Evolutionary conservation across 2,113 vertebrate genomes (phyloP).

Genomic region (Ondatra zibethicus): DNA sequence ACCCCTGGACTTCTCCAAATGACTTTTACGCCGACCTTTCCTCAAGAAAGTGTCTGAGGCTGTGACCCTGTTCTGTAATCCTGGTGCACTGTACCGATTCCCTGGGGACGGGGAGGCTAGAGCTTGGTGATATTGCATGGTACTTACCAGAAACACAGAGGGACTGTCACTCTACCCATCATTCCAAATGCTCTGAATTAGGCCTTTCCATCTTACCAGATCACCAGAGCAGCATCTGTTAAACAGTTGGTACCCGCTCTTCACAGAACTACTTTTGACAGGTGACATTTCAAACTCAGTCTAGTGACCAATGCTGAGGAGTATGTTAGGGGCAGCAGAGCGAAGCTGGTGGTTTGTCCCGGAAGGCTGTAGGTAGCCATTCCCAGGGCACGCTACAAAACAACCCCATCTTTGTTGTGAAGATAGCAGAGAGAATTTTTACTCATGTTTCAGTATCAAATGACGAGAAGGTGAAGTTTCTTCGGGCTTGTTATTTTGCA

Average conservation of each 20-base stretch:
- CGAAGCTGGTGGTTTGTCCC: neutral
- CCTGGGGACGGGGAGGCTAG: neutral
- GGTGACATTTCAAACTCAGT: neutral
- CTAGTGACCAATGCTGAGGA: neutral
- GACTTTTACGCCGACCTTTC: neutral
- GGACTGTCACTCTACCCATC: neutral
- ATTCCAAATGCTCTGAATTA: conserved; percentile 50
- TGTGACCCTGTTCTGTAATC: neutral
- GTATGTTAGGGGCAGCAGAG: neutral
- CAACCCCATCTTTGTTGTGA: neutral
- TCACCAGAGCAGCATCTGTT: neutral
- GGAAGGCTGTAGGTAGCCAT: neutral
- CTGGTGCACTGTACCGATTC: neutral
- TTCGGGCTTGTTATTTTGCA: conserved; percentile 1
- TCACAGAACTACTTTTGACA: neutral
- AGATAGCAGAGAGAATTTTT: neutral
- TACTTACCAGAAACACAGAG: conserved; percentile 47
- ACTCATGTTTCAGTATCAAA: neutral
- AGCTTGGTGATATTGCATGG: conserved; percentile 23
- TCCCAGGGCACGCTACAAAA: neutral
- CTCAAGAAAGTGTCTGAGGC: neutral
- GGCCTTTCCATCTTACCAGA: conserved; percentile 59
- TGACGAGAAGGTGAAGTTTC: neutral
- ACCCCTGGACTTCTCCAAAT: neutral
- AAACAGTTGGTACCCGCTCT: neutral